phyloP scores from a whole-genome alignment of 2,113 vertebrate species.

The Casuarius casuarius region DNA sequence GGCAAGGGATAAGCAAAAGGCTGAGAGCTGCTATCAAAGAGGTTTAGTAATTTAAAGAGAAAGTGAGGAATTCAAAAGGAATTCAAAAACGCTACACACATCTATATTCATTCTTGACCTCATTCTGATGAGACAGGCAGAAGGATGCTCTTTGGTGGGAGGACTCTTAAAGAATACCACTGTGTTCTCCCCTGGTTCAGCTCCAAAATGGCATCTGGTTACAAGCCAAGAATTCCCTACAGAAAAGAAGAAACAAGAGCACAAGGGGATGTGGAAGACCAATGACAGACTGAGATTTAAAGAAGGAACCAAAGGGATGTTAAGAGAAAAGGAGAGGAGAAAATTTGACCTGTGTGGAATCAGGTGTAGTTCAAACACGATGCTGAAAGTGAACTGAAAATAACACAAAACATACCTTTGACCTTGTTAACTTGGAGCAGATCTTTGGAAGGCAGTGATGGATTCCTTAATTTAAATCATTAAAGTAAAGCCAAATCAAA shows the following conservation, averaged over 20 bases:
- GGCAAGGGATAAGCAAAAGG: neutral
- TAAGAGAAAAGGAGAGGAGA: neutral
- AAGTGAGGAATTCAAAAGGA: neutral
- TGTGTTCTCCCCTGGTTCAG: neutral
- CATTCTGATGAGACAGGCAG: neutral
- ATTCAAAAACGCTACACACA: neutral
- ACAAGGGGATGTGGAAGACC: neutral
- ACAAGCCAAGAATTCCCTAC: neutral
- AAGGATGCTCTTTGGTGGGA: neutral
- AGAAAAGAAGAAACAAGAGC: neutral
- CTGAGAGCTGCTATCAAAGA: neutral
- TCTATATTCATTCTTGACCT: neutral
- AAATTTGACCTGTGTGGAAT: neutral
- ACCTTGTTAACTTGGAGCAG: neutral
- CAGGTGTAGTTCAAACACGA: neutral
- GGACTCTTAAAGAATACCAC: neutral
- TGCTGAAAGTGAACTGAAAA: neutral
- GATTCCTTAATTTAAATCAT: conserved; percentile 37
- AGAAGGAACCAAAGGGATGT: neutral
- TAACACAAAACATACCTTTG: neutral
- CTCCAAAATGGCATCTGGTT: neutral
- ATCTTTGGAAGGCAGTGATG: neutral
- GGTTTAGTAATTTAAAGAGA: neutral
- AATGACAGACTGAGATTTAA: neutral
- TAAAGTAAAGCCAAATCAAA: conserved; percentile 41